phyloP scores from a whole-genome alignment of 2,888 invertebrate genomes.

The Lycophotia porphyrea region DNA sequence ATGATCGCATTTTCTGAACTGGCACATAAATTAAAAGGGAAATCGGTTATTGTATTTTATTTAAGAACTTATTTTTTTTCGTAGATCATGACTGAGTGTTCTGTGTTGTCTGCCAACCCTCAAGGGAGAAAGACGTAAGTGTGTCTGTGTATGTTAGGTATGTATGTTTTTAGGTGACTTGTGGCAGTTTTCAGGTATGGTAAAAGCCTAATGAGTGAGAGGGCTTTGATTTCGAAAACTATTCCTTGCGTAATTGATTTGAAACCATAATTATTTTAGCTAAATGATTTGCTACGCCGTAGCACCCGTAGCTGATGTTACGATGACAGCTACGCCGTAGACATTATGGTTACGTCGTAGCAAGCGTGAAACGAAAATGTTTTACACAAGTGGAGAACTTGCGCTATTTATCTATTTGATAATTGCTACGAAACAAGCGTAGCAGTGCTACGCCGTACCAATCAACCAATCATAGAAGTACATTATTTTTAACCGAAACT shows the following conservation, averaged over 20 bases:
- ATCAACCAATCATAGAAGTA: neutral
- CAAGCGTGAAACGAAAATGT: neutral
- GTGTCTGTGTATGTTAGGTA: no score
- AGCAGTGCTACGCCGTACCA: neutral
- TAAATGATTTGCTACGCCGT: conserved; percentile 20
- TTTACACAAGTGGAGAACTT: neutral
- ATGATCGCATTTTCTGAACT: conserved; percentile 49
- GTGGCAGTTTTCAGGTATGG: neutral
- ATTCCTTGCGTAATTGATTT: neutral
- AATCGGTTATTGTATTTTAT: conserved; percentile 41
- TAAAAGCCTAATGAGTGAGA: neutral
- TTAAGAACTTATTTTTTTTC: neutral
- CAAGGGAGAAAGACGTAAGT: no score
- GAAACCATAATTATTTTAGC: neutral
- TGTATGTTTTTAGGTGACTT: neutral
- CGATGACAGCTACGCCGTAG: conserved; percentile 3
- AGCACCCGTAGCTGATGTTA: neutral
- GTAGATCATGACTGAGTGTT: neutral
- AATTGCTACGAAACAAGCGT: neutral
- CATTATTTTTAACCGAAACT: neutral
- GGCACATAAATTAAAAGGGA: conserved; percentile 51
- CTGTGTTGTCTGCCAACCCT: no score
- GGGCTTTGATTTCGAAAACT: neutral
- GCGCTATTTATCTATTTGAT: neutral
- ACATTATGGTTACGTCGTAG: neutral